Percentiles rank a stretch among this genome's conserved stretches.
phyloP scores from a whole-genome alignment of 2,888 invertebrate genomes.

The Synergus itoensis region DNA sequence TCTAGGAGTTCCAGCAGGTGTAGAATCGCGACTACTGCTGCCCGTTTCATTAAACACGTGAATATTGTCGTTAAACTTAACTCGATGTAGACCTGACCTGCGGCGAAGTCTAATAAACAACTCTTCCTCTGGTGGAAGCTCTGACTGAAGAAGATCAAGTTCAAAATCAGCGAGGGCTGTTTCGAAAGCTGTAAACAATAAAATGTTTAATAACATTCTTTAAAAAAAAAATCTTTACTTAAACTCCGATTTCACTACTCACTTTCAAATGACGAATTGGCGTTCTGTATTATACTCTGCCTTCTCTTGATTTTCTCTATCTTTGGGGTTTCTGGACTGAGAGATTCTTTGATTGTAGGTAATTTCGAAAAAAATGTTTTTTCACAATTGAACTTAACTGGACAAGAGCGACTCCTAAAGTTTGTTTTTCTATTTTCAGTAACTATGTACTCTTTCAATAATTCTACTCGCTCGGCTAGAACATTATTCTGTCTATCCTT shows the following conservation, averaged over 20 bases:
- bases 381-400: constrained; percentile 9
- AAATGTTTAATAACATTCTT: neutral
- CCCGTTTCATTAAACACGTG: constrained; percentile 31
- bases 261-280: constrained; percentile 55
- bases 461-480: constrained; percentile 71
- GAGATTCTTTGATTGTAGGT: neutral
- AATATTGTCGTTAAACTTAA: constrained; percentile 49
- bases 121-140: constrained; percentile 57
- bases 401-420: constrained; percentile 36
- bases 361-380: neutral
- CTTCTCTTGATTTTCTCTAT: constrained; percentile 46
- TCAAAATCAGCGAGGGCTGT: constrained; percentile 74
- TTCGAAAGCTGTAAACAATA: constrained; percentile 57
- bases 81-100: constrained; percentile 38
- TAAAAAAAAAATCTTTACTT: neutral
- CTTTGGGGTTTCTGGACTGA: constrained; percentile 17
- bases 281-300: constrained; percentile 64
- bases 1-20: neutral
- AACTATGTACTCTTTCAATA: constrained; percentile 69
- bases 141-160: constrained; percentile 72
- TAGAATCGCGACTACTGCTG: neutral
- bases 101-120: constrained; percentile 6
- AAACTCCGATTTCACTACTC: neutral
- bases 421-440: constrained; percentile 53
- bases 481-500: constrained; percentile 43